phyloP scores from a whole-genome alignment of 2,113 vertebrate species.

The Etia nguti region DNA sequence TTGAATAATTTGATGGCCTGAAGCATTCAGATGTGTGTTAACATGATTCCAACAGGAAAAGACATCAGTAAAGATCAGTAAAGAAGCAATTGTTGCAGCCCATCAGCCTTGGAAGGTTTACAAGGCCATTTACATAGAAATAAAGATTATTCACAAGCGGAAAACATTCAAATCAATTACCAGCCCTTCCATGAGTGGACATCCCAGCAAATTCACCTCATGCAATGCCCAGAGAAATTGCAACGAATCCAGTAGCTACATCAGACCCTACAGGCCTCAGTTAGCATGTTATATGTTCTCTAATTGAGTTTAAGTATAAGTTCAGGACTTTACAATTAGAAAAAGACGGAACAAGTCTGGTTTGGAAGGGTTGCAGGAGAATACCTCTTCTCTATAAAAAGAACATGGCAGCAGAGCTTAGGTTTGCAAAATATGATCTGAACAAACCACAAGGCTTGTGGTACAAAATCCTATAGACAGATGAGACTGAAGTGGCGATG shows the following conservation, averaged over 20 bases:
- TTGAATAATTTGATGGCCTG: not conserved
- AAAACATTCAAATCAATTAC: not conserved
- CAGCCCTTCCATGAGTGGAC: not conserved
- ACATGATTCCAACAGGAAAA: not conserved
- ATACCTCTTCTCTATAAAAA: not conserved
- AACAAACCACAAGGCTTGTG: not conserved
- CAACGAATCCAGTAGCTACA: not conserved
- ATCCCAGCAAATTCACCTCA: not conserved
- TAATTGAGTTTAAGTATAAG: not conserved
- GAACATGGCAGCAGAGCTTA: not conserved
- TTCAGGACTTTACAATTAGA: not conserved
- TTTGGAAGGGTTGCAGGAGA: not conserved
- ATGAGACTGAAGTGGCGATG: not conserved
- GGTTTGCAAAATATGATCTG: not conserved
- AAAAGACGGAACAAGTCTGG: not conserved
- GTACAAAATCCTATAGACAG: not conserved
- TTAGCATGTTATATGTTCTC: not conserved
- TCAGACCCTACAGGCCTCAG: not conserved
- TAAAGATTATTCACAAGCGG: not conserved
- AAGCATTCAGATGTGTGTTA: not conserved
- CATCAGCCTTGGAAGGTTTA: not conserved
- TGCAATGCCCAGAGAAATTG: not conserved
- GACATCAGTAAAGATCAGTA: not conserved
- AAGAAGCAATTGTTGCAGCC: not conserved
- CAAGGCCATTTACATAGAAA: not conserved